A percentile compares a stretch with the other conserved stretches of the same genome.
These are phyloP conservation scores for Nudaria mundana DNA, from an alignment of 2,888 invertebrate species.

Conservation along the genomic window DNA sequence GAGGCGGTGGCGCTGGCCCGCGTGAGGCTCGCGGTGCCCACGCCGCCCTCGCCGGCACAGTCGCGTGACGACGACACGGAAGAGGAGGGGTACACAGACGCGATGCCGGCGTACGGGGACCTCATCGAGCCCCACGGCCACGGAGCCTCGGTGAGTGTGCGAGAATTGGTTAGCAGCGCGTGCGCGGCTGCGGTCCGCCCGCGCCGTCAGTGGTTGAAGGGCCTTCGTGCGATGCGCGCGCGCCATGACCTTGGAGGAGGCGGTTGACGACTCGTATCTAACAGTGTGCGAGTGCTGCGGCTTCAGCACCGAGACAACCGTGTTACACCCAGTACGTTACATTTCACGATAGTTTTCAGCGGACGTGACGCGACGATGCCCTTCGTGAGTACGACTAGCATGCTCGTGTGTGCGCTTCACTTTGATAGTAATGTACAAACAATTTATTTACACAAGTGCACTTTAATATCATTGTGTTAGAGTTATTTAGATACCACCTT, in stretches of 20 bases:
- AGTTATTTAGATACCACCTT: not conserved
- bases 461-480: constrained; percentile 22
- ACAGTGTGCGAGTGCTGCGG: constrained; percentile 80
- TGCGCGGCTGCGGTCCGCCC: constrained; percentile 23
- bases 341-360: constrained; percentile 73
- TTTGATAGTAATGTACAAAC: constrained; percentile 25
- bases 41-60: constrained; percentile 61
- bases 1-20: constrained; percentile 75
- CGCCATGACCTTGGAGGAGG: constrained; percentile 78
- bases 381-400: constrained; percentile 72
- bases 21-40: constrained; percentile 66
- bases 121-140: constrained; percentile 69
- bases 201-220: constrained; percentile 58
- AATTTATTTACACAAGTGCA: constrained; percentile 50
- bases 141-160: constrained; percentile 60
- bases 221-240: constrained; percentile 72
- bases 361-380: constrained; percentile 62
- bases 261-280: constrained; percentile 72
- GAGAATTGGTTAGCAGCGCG: constrained; percentile 24
- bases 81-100: constrained; percentile 70
- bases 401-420: constrained; percentile 56
- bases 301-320: constrained; percentile 75
- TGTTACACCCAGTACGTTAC: constrained; percentile 76
- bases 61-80: constrained; percentile 68
- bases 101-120: constrained; percentile 79